phyloP scores from a whole-genome alignment of 2,797 vertebrate genomes.

The Acrossocheilus wenchowensis region DNA sequence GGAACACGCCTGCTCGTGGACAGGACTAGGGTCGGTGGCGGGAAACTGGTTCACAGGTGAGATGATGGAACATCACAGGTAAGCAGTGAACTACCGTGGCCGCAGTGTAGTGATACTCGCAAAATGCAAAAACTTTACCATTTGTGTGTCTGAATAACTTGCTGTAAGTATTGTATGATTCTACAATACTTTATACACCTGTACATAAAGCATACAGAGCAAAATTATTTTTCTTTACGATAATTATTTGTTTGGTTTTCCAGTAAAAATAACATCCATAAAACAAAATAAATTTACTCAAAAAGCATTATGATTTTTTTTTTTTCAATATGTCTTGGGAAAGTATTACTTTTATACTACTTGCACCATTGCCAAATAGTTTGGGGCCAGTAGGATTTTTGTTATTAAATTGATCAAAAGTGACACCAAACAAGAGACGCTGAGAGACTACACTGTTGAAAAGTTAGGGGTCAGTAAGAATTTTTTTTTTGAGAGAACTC shows the following conservation, averaged over 20 bases:
- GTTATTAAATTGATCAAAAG: background rate
- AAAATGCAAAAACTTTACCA: background rate
- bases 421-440: background rate
- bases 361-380: background rate
- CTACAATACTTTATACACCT: background rate
- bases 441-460: background rate
- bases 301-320: background rate
- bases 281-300: background rate
- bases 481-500: too few relatives aligned
- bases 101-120: background rate
- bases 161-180: background rate
- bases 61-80: constrained; percentile 1
- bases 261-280: background rate
- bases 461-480: too few relatives aligned
- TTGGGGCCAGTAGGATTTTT: background rate
- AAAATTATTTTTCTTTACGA: background rate
- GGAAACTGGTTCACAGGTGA: constrained; percentile 6
- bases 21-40: background rate
- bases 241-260: constrained; percentile 10
- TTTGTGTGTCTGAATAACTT: background rate
- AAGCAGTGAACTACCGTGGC: background rate
- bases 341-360: background rate
- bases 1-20: background rate
- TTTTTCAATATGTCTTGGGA: background rate
- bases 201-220: background rate